Conservation (phyloP, 2,888 invertebrate species). For the Saturnia pavonia region DNA sequence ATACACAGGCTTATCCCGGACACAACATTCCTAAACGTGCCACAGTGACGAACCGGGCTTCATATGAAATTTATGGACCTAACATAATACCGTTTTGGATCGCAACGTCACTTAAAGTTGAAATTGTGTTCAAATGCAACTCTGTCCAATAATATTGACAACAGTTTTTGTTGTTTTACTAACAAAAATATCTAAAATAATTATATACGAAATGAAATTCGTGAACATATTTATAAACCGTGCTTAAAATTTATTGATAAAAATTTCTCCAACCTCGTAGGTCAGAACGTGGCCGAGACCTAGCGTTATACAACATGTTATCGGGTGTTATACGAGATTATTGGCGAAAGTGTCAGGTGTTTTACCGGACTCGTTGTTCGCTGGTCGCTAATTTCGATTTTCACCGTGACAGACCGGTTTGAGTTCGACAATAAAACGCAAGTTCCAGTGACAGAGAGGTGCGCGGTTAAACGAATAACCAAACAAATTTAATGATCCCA, state of each 20-base stretch:
- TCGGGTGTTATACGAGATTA: slow-evolving; percentile 40
- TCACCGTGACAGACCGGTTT: slow-evolving; percentile 62
- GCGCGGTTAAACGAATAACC: background rate
- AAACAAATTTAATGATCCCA: background rate
- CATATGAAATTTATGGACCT: too few relatives aligned
- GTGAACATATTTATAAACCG: background rate
- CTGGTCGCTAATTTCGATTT: slow-evolving; percentile 56
- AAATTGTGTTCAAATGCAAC: too few relatives aligned
- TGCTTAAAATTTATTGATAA: background rate
- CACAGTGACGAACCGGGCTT: too few relatives aligned
- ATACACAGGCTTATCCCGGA: too few relatives aligned
- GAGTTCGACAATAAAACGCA: slow-evolving; percentile 13
- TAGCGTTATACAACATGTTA: slow-evolving; percentile 58
- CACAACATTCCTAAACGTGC: too few relatives aligned
- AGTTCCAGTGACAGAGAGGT: background rate
- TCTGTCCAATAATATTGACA: too few relatives aligned
- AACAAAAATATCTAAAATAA: background rate
- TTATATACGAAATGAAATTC: background rate
- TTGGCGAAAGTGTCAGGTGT: slow-evolving; percentile 67
- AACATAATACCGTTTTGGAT: too few relatives aligned
- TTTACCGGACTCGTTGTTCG: slow-evolving; percentile 37
- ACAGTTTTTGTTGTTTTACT: too few relatives aligned
- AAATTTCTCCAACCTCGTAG: slow-evolving; percentile 46
- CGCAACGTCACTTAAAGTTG: too few relatives aligned
- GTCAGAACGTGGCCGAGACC: slow-evolving; percentile 69